Conservation (phyloP, 2,797 vertebrate genomes). For the Lycodopsis pacificus region DNA sequence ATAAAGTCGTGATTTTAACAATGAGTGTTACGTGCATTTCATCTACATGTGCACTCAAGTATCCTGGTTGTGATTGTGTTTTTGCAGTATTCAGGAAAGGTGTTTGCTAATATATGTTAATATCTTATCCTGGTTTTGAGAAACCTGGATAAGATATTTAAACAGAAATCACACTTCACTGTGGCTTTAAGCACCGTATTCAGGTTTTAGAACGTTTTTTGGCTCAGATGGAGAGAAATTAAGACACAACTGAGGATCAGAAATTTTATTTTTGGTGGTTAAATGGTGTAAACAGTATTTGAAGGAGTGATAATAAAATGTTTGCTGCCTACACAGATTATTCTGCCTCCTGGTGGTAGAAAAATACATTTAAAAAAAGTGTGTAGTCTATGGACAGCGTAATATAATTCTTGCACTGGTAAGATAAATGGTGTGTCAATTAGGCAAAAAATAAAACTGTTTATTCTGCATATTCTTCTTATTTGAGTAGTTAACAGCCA, state of each 20-base stretch:
- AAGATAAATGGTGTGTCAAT: neutral
- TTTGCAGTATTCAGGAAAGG: neutral
- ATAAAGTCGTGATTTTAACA: too few relatives aligned
- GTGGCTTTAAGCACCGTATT: neutral
- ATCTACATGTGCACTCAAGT: neutral
- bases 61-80: neutral
- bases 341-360: conserved; percentile 63
- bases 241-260: neutral
- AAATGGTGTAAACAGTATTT: neutral
- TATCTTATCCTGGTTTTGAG: neutral
- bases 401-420: neutral
- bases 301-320: neutral
- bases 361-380: neutral
- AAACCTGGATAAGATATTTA: neutral
- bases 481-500: neutral
- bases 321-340: neutral
- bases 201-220: neutral
- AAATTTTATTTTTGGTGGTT: neutral
- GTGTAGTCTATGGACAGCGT: neutral
- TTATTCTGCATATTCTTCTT: neutral
- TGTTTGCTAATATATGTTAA: neutral
- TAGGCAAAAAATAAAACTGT: neutral
- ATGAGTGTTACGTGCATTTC: too few relatives aligned
- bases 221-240: neutral
- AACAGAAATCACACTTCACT: neutral